phyloP scores from a whole-genome alignment of 2,888 invertebrate species.

The Adelognathus sp. region DNA sequence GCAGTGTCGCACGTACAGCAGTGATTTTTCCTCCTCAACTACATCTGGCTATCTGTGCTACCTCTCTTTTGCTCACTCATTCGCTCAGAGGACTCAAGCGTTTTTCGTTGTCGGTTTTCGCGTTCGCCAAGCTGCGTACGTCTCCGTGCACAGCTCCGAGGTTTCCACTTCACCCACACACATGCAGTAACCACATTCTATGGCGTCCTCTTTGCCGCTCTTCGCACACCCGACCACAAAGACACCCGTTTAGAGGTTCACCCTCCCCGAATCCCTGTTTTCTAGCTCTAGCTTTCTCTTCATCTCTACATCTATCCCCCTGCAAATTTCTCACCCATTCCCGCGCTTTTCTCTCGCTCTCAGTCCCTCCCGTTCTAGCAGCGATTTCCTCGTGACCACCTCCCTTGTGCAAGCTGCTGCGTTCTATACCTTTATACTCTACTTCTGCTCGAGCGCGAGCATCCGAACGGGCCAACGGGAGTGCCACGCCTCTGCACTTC shows the following conservation, averaged over 20 bases:
- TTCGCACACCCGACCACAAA: constrained; percentile 47
- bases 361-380: constrained; percentile 16
- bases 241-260: constrained; percentile 44
- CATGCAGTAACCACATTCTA: constrained; percentile 27
- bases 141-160: constrained; percentile 47
- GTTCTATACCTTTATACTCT: constrained; percentile 39
- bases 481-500: constrained; percentile 74
- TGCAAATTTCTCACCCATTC: constrained; percentile 38
- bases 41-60: background rate
- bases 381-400: constrained; percentile 43
- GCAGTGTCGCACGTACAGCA: background rate
- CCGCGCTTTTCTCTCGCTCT: constrained; percentile 22
- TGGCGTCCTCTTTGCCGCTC: constrained; percentile 51
- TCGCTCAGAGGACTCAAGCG: constrained; percentile 19
- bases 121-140: constrained; percentile 40
- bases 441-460: constrained; percentile 67
- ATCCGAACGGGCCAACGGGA: constrained; percentile 64
- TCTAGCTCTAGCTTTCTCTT: constrained; percentile 8
- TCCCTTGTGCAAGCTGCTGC: constrained; percentile 4
- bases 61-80: background rate
- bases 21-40: background rate
- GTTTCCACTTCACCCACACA: constrained; percentile 12
- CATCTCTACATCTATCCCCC: constrained; percentile 28
- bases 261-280: constrained; percentile 36
- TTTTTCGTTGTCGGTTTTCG: constrained; percentile 61